These are phyloP conservation scores for Brachyopa scutellaris DNA, from an alignment of 2,888 invertebrate species.

Conservation along the genomic window DNA sequence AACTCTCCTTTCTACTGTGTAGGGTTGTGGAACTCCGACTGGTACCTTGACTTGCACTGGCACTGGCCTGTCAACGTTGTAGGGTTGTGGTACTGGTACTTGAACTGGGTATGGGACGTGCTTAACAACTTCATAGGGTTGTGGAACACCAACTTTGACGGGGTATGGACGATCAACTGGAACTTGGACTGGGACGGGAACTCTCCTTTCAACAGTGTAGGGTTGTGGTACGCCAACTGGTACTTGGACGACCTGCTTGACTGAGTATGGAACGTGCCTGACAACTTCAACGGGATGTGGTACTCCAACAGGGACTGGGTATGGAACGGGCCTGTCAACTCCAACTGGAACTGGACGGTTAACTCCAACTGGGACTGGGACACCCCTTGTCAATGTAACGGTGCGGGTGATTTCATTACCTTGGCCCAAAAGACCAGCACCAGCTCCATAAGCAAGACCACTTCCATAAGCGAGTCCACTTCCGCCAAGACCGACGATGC, in stretches of 20 bases:
- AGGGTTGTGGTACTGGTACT: constrained; percentile 80
- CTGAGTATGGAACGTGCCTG: too few species aligned
- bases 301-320: constrained; percentile 86
- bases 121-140: constrained; percentile 84
- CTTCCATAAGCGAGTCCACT: constrained; percentile 73
- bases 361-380: constrained; percentile 87
- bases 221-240: constrained; percentile 82
- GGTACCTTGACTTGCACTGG: constrained; percentile 85
- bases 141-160: constrained; percentile 84
- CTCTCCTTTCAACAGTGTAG: constrained; percentile 80
- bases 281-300: constrained; percentile 84
- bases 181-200: constrained; percentile 76
- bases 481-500: too few species aligned
- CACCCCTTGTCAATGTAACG: constrained; percentile 88
- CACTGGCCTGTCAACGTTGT: constrained; percentile 84
- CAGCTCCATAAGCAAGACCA: constrained; percentile 67
- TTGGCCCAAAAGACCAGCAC: constrained; percentile 80
- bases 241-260: too few species aligned
- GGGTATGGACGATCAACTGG: constrained; percentile 86
- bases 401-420: constrained; percentile 85
- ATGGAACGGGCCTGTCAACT: constrained; percentile 84
- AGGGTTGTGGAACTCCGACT: constrained; percentile 85
- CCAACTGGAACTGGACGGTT: too few species aligned
- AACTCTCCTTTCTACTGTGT: constrained; percentile 83
- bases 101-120: constrained; percentile 85